These are phyloP conservation scores for Tribolium castaneum DNA, from an alignment of 1,140 invertebrate species.

Conservation along the genomic window DNA sequence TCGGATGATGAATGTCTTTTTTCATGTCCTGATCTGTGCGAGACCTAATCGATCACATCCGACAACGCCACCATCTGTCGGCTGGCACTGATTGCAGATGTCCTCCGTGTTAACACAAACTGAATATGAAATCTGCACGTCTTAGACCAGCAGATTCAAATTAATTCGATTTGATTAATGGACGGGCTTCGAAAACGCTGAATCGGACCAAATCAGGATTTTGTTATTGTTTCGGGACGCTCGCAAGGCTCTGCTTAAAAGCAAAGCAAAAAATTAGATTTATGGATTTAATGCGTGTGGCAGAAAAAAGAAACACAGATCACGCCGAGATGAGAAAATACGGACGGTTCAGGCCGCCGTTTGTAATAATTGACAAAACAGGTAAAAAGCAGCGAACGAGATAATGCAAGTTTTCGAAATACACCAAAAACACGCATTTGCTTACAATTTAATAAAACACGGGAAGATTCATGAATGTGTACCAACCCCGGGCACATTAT, in stretches of 20 bases:
- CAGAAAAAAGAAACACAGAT: constrained; percentile 5
- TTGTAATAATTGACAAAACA: neutral
- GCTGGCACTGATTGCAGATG: constrained; percentile 20
- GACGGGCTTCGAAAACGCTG: neutral
- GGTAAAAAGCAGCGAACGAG: neutral
- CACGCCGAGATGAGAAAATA: constrained; percentile 2
- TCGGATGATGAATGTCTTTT: constrained; percentile 9
- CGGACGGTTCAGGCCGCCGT: neutral
- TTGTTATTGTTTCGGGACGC: neutral
- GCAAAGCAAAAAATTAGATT: constrained; percentile 8
- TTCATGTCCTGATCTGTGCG: neutral
- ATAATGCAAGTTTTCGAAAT: neutral
- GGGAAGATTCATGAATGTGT: neutral
- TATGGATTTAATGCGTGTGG: constrained; percentile 7
- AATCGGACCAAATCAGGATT: neutral
- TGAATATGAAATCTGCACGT: neutral
- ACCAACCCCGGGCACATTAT: neutral
- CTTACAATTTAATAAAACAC: neutral
- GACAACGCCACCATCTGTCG: constrained; percentile 22
- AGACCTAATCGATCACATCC: constrained; percentile 10
- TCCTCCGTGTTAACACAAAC: constrained; percentile 11
- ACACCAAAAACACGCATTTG: neutral
- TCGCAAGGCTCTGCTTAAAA: neutral
- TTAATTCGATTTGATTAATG: constrained; percentile 24
- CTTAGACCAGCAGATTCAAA: constrained; percentile 21